phyloP scores from a whole-genome alignment of 2,113 vertebrate species.

The Prionailurus bengalensis region DNA sequence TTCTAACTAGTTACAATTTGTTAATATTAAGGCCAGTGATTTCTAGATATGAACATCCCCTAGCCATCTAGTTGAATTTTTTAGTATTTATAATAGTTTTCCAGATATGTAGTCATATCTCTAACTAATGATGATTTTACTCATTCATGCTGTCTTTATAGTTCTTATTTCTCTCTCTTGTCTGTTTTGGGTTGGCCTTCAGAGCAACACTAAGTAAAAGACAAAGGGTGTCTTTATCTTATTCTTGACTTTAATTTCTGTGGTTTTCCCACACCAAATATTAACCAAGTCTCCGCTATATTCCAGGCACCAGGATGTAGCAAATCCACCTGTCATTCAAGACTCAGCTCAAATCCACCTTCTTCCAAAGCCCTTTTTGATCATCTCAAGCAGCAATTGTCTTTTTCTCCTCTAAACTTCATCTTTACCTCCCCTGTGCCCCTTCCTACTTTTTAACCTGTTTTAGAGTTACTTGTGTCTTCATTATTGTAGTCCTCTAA shows the following conservation, averaged over 20 bases:
- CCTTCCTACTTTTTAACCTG: neutral
- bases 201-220: neutral
- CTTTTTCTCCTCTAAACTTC: constrained; percentile 8
- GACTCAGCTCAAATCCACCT: neutral
- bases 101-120: neutral
- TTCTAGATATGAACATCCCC: neutral
- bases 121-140: neutral
- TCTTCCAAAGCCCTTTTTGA: neutral
- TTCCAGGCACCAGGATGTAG: neutral
- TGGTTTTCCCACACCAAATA: neutral
- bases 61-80: neutral
- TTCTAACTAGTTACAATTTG: constrained; percentile 19
- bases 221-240: neutral
- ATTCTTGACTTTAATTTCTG: neutral
- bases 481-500: neutral
- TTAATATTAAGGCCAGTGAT: neutral
- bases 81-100: neutral
- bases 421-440: neutral
- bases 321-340: neutral
- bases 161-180: neutral
- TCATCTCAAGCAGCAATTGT: neutral
- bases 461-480: neutral
- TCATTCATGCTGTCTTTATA: neutral
- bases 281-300: neutral
- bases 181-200: neutral